Percentiles rank a stretch among this genome's conserved stretches.
Conservation (phyloP, 2,888 invertebrate species). For the Synergus laeviventris region DNA sequence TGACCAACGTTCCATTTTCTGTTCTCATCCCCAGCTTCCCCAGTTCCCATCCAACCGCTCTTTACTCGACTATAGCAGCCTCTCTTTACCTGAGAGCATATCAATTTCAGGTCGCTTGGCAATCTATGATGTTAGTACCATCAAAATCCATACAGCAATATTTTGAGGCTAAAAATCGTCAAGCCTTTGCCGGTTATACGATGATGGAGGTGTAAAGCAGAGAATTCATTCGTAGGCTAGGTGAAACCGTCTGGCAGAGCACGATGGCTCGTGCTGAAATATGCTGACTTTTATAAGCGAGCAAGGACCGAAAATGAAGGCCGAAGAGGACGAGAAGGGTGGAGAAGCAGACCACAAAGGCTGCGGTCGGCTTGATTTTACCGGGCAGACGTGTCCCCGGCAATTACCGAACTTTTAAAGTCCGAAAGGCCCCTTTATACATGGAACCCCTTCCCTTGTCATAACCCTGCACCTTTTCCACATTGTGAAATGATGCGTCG, state of each 20-base stretch:
- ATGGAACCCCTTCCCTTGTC: constrained; percentile 46
- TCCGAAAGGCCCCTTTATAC: constrained; percentile 64
- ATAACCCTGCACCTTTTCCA: constrained; percentile 8
- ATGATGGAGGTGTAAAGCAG: constrained; percentile 12
- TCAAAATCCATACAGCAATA: constrained; percentile 47
- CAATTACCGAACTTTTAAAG: constrained; percentile 75
- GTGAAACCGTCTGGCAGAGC: constrained; percentile 9
- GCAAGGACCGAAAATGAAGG: constrained; percentile 49
- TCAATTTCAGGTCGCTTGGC: constrained; percentile 44
- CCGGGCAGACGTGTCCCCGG: constrained; percentile 73
- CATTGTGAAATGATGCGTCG: constrained; percentile 35
- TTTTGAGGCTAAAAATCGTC: constrained; percentile 40
- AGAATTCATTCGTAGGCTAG: constrained; percentile 21
- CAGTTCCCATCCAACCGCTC: constrained; percentile 27
- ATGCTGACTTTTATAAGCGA: constrained; percentile 74
- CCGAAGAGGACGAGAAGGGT: constrained; percentile 52
- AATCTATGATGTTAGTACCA: constrained; percentile 45
- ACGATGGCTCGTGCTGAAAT: constrained; percentile 63
- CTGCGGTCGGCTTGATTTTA: constrained; percentile 75
- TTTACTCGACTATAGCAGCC: constrained; percentile 31
- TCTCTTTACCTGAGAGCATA: constrained; percentile 33
- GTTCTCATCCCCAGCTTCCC: constrained; percentile 51
- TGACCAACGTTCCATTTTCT: constrained; percentile 59
- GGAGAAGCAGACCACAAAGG: constrained; percentile 71
- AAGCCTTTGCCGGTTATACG: constrained; percentile 39